These are phyloP conservation scores for Arrhamphus sclerolepis DNA, from an alignment of 2,797 vertebrate species.

Conservation along the genomic window DNA sequence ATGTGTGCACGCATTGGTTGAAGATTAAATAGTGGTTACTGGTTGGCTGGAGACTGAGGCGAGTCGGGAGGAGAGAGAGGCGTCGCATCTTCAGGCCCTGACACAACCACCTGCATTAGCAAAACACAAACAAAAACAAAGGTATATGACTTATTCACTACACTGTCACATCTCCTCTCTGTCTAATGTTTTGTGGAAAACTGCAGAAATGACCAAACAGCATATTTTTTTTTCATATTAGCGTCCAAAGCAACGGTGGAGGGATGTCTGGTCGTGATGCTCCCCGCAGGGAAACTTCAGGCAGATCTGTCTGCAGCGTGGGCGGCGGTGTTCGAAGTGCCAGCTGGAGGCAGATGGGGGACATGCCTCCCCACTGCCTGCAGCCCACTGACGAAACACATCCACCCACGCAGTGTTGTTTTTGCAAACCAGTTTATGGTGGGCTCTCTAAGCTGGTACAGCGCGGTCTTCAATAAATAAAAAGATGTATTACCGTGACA, in stretches of 20 bases:
- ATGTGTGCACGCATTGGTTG: conserved; percentile 10
- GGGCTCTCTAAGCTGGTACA: not conserved
- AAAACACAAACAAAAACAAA: not conserved
- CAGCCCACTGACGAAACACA: conserved; percentile 36
- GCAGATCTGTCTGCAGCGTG: conserved; percentile 38
- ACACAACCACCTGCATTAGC: conserved; percentile 64
- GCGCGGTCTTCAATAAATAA: too few species aligned
- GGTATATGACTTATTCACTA: too few species aligned
- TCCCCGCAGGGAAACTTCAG: conserved; percentile 6
- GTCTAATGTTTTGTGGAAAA: too few species aligned
- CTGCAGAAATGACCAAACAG: not conserved
- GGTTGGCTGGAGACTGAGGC: conserved; percentile 28
- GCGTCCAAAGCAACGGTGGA: too few species aligned
- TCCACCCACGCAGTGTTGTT: conserved; percentile 42
- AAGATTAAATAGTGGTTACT: conserved; percentile 30
- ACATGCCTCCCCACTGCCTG: conserved; percentile 48
- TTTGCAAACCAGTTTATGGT: conserved; percentile 2
- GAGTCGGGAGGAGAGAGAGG: conserved; percentile 26
- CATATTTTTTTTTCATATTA: too few species aligned
- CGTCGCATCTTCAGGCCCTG: conserved; percentile 6
- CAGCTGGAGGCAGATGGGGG: conserved; percentile 66
- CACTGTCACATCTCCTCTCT: too few species aligned
- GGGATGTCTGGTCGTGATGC: conserved; percentile 20
- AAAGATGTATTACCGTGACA: too few species aligned
- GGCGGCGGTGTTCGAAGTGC: conserved; percentile 50